These are phyloP conservation scores for Mareca strepera DNA, from an alignment of 2,797 vertebrate genomes.

Conservation along the genomic window DNA sequence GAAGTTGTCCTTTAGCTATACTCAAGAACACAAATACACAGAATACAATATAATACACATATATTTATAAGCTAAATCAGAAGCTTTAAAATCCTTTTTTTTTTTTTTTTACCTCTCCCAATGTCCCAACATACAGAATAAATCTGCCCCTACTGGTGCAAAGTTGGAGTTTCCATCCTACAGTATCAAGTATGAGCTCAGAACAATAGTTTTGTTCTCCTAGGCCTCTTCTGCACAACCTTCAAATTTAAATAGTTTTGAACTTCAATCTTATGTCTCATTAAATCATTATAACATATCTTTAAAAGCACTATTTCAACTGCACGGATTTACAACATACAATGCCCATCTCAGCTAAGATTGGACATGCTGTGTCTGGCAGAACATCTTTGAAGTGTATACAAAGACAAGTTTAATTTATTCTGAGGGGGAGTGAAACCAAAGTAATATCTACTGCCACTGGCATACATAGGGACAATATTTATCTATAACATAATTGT, in stretches of 20 bases:
- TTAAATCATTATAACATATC: conserved; percentile 24
- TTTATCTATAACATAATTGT: not conserved
- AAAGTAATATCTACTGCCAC: not conserved
- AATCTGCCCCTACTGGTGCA: conserved; percentile 12
- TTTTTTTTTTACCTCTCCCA: not conserved
- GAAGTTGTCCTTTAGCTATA: conserved; percentile 66
- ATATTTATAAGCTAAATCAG: conserved; percentile 4
- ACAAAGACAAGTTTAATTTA: not conserved
- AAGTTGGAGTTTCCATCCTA: conserved; percentile 15
- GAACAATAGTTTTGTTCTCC: conserved; percentile 13
- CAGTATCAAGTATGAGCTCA: not conserved
- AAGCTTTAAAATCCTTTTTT: conserved; percentile 49
- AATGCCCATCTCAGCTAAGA: not conserved
- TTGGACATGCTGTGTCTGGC: not conserved
- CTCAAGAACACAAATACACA: conserved; percentile 50
- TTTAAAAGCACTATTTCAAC: conserved; percentile 12
- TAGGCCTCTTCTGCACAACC: not conserved
- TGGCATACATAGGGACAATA: not conserved
- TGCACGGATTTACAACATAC: not conserved
- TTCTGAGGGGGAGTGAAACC: not conserved
- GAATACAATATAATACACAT: not conserved
- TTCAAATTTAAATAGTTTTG: conserved; percentile 33
- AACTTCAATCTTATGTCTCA: conserved; percentile 32
- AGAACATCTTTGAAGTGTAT: not conserved
- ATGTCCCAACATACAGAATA: not conserved